Conservation (phyloP, 2,888 invertebrate species). For the Phengaris arion region DNA sequence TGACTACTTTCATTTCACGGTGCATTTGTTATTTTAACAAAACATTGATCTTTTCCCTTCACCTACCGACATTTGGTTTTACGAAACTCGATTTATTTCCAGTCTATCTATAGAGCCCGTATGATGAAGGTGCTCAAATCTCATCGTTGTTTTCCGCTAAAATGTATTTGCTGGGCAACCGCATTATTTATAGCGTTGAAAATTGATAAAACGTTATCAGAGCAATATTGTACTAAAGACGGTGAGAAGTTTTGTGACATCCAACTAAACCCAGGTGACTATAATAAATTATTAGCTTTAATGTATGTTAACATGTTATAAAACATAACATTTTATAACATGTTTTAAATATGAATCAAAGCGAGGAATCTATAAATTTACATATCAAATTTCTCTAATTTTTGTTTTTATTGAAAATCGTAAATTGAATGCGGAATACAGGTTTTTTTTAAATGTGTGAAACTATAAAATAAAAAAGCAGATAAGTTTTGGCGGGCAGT, state of each 20-base stretch:
- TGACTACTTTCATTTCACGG: constrained; percentile 67
- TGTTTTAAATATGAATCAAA: no score
- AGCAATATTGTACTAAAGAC: constrained; percentile 29
- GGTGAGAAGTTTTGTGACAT: background rate
- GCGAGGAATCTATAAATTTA: background rate
- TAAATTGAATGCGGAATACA: no score
- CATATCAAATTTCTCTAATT: background rate
- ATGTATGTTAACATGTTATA: background rate
- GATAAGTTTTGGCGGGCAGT: no score
- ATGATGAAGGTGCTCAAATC: constrained; percentile 30
- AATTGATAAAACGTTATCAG: constrained; percentile 27
- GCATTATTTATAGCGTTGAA: constrained; percentile 29
- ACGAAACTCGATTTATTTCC: constrained; percentile 21
- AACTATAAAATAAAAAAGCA: no score
- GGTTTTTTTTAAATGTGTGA: no score
- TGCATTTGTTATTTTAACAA: constrained; percentile 47
- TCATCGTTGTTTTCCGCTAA: constrained; percentile 30
- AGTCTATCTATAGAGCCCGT: constrained; percentile 26
- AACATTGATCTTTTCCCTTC: constrained; percentile 26
- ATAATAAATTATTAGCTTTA: background rate
- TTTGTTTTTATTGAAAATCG: background rate
- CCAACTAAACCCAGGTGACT: constrained; percentile 4
- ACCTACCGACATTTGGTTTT: constrained; percentile 24
- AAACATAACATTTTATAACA: no score
- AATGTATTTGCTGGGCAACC: constrained; percentile 30